Conservation (phyloP, 2,797 vertebrate species). For the Fistularia tabacaria region DNA sequence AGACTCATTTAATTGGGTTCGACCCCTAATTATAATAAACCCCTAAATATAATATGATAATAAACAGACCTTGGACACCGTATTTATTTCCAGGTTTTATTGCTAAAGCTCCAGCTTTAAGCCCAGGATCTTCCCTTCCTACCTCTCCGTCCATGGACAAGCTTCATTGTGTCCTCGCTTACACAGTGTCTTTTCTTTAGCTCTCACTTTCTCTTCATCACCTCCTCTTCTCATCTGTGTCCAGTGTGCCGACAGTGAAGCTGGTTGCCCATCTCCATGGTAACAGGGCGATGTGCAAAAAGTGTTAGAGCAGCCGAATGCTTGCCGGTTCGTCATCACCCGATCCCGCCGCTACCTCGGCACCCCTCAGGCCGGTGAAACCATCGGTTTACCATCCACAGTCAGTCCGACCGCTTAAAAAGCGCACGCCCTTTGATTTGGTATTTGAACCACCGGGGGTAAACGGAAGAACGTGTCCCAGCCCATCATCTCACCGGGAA, state of each 20-base stretch:
- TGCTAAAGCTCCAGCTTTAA: too few species aligned
- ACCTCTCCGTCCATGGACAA: neutral
- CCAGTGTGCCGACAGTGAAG: constrained; percentile 35
- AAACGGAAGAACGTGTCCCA: too few species aligned
- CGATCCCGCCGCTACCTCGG: constrained; percentile 34
- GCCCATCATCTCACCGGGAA: neutral
- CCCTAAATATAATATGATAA: too few species aligned
- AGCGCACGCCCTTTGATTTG: too few species aligned
- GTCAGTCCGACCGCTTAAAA: too few species aligned
- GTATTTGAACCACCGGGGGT: too few species aligned
- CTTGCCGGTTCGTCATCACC: constrained; percentile 41
- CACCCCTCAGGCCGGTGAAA: constrained; percentile 21
- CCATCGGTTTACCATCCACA: too few species aligned
- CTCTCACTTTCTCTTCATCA: constrained; percentile 14
- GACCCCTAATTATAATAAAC: too few species aligned
- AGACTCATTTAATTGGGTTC: too few species aligned
- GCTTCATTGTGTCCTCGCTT: constrained; percentile 5
- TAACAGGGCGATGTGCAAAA: constrained; percentile 63
- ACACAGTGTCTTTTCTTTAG: too few species aligned
- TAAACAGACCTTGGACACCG: too few species aligned
- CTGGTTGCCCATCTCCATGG: constrained; percentile 58
- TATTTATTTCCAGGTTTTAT: too few species aligned
- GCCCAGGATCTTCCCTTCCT: neutral
- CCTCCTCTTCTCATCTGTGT: constrained; percentile 43
- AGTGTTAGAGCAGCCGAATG: constrained; percentile 28